These are phyloP conservation scores for Eriosoma lanigerum DNA, from an alignment of 1,140 invertebrate genomes.

Conservation along the genomic window DNA sequence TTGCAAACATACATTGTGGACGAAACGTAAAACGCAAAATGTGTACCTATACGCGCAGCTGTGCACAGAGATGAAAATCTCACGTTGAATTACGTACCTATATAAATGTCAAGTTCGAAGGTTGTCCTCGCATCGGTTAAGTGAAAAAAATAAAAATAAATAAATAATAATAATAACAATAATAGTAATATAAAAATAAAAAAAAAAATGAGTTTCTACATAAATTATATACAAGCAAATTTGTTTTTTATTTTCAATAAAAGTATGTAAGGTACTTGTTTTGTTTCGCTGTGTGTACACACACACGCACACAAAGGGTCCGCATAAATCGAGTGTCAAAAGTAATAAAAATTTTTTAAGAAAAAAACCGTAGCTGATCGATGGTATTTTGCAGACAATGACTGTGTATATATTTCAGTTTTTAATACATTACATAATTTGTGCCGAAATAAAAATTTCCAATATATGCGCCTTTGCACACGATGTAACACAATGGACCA, in stretches of 20 bases:
- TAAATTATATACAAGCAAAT: slow-evolving; percentile 34
- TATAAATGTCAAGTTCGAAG: slow-evolving; percentile 52
- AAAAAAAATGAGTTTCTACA: slow-evolving; percentile 17
- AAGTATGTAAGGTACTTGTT: slow-evolving; percentile 34
- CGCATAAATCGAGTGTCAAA: slow-evolving; percentile 42
- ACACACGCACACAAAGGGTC: slow-evolving; percentile 41
- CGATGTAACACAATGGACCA: slow-evolving; percentile 18
- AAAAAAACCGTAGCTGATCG: slow-evolving; percentile 39
- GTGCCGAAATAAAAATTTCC: slow-evolving; percentile 47
- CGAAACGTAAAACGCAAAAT: slow-evolving; percentile 21
- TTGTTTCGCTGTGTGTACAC: slow-evolving; percentile 28
- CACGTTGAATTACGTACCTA: slow-evolving; percentile 42
- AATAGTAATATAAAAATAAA: too few species aligned
- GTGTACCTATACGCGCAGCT: too few species aligned
- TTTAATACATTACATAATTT: slow-evolving; percentile 43
- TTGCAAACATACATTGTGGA: background rate
- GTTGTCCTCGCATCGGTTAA: slow-evolving; percentile 39
- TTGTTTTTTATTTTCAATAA: slow-evolving; percentile 41
- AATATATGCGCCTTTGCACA: slow-evolving; percentile 35
- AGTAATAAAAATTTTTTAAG: background rate
- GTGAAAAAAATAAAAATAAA: slow-evolving; percentile 8
- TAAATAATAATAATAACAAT: too few species aligned
- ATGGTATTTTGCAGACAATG: slow-evolving; percentile 45
- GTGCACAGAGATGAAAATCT: slow-evolving; percentile 35
- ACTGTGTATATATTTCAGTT: slow-evolving; percentile 28